Conservation (phyloP, 2,888 invertebrate genomes). For the Caenorhabditis wallacei region DNA sequence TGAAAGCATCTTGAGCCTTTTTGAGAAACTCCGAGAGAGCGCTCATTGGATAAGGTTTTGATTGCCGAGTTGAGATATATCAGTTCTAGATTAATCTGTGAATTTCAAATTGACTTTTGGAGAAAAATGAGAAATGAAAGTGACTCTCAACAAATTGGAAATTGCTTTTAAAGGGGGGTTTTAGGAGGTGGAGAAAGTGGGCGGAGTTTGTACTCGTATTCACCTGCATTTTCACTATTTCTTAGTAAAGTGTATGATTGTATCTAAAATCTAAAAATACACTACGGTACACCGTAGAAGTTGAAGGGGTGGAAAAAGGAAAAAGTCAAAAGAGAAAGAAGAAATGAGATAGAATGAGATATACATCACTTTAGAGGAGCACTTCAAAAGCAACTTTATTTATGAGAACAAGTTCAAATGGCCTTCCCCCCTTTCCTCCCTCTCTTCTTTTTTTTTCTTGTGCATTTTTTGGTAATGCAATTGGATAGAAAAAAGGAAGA, state of each 20-base stretch:
- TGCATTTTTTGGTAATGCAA: conserved; percentile 58
- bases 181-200: conserved; percentile 1
- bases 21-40: conserved; percentile 77
- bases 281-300: not conserved
- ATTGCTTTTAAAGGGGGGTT: not conserved
- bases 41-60: conserved; percentile 46
- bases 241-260: not conserved
- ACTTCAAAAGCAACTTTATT: conserved; percentile 61
- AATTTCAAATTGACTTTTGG: too few relatives aligned
- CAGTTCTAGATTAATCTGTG: not conserved
- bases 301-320: not conserved
- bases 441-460: conserved; percentile 22
- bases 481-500: conserved; percentile 33
- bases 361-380: conserved; percentile 47
- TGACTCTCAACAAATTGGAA: not conserved
- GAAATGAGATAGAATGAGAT: conserved; percentile 39
- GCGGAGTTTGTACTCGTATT: conserved; percentile 2
- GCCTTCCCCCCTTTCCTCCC: conserved; percentile 6
- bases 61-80: too few relatives aligned
- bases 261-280: not conserved
- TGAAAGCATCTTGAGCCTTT: conserved; percentile 81
- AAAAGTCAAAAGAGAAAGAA: conserved; percentile 4
- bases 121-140: not conserved
- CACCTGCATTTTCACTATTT: conserved; percentile 4
- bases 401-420: conserved; percentile 59